phyloP scores from a whole-genome alignment of 2,888 invertebrate species.

The Himalopsyche japonica region DNA sequence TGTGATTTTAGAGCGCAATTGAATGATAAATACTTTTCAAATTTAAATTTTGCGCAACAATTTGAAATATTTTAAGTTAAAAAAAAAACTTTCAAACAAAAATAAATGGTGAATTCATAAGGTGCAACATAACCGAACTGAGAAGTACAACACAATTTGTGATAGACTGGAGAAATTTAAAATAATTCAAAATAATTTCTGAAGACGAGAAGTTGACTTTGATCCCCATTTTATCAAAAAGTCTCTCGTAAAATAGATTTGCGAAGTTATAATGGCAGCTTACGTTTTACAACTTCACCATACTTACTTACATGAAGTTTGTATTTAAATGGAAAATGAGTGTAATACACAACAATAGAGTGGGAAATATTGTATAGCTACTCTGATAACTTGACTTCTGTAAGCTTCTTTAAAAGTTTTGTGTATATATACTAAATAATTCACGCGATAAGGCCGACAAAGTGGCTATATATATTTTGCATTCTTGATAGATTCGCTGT shows the following conservation, averaged over 20 bases:
- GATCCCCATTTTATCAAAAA: neutral
- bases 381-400: neutral
- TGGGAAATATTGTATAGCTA: neutral
- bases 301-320: neutral
- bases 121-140: neutral
- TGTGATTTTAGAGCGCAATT: too few relatives aligned
- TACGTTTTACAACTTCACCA: neutral
- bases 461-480: neutral
- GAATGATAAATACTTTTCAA: too few relatives aligned
- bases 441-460: neutral
- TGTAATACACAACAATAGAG: neutral
- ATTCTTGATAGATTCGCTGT: neutral
- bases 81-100: too few relatives aligned
- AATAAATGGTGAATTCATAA: neutral
- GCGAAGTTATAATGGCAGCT: neutral
- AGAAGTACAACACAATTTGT: neutral
- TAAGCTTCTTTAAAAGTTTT: neutral
- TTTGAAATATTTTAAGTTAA: too few relatives aligned
- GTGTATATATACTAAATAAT: neutral
- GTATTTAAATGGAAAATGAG: neutral
- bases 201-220: neutral
- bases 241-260: neutral
- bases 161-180: neutral
- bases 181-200: neutral
- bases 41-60: too few relatives aligned